A percentile compares a stretch with the other conserved stretches of the same genome.
These are phyloP conservation scores for Cyrtonyx montezumae DNA, from an alignment of 2,113 vertebrate species.

Conservation along the genomic window DNA sequence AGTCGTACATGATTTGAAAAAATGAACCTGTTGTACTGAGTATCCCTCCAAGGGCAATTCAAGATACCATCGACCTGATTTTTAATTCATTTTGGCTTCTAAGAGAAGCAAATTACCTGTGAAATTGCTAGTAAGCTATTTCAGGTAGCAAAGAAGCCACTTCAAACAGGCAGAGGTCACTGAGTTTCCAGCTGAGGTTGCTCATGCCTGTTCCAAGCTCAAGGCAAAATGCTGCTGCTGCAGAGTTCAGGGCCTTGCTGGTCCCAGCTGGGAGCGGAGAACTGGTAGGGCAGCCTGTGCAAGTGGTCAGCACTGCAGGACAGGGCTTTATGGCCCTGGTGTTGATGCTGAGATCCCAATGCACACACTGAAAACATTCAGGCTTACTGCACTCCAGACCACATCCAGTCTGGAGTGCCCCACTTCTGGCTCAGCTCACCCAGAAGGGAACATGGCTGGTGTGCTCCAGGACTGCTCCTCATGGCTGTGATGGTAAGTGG, in stretches of 20 bases:
- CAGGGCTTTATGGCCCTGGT: not conserved
- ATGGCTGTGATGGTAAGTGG: slow-evolving; percentile 23
- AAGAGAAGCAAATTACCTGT: slow-evolving; percentile 5
- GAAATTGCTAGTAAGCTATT: slow-evolving; percentile 1
- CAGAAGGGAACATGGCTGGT: not conserved
- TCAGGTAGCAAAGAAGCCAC: slow-evolving; percentile 1
- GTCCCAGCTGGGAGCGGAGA: not conserved
- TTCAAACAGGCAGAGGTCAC: slow-evolving; percentile 12
- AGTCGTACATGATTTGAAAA: not conserved
- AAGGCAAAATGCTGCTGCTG: not conserved
- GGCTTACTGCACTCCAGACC: fast-evolving
- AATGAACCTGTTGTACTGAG: not conserved
- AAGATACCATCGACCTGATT: not conserved
- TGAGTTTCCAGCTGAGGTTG: not conserved
- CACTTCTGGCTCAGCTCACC: not conserved
- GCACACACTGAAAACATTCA: fast-evolving
- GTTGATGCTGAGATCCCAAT: not conserved
- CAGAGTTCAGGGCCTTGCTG: not conserved
- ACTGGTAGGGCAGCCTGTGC: not conserved
- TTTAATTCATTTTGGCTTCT: not conserved
- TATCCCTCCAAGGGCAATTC: slow-evolving; percentile 16
- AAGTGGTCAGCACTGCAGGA: not conserved
- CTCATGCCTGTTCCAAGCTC: not conserved
- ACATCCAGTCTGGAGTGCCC: not conserved
- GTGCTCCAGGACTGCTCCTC: not conserved